Base-by-base conservation (phyloP, 2,888 invertebrate species). In the Drosophila nigricruria region DNA sequence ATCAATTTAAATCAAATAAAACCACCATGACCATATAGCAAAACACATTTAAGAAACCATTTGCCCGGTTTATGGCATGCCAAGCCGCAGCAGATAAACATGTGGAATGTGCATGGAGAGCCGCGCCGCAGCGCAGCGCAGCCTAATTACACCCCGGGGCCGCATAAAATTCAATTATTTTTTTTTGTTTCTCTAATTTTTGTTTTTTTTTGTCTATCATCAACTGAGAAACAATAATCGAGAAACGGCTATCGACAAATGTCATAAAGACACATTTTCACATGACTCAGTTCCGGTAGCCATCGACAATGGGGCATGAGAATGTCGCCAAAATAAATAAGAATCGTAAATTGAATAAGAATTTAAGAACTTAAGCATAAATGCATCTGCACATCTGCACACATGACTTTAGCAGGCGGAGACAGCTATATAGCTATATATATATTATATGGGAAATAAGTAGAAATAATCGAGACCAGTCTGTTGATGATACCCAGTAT, bases 1-100 rank as follows among this genome's bases (percentile, higher is more conserved):
- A 83, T 83, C 83, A 89, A 88, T 83, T 89, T 87, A 89, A 83
- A 83, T 83, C 79, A 75, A 83, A 83, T 83, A 87, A 83, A 83
- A 75, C 49, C 61, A 69, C 56, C 63, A 65, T 62, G 52, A 59
- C 23, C 79, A 60, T 68, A 79, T 40, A 61, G 70, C 57, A 58
- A 53, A 53, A 65, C 64, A 63, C 64, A 77, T 73, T 67, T 40
- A 49, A 66, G 64, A 73, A 63, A 42, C 69, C 76, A 86, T 82
- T 79, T 64, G 64, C 58, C 56, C 53, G 53, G 77, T 82, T 82
- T 74, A 88, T 85, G 65, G 59, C 62, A 53, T 58, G 40, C 61
- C 60, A 47, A 27, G 56, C 70, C 65, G 64, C 67, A 50, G 54
- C 70, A 63, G 68, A 70, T 69, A 68, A 81, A 66, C 85, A 88